A percentile compares a stretch with the other conserved stretches of the same genome.
phyloP scores from a whole-genome alignment of 2,113 vertebrate species.

The Ciconia maguari region DNA sequence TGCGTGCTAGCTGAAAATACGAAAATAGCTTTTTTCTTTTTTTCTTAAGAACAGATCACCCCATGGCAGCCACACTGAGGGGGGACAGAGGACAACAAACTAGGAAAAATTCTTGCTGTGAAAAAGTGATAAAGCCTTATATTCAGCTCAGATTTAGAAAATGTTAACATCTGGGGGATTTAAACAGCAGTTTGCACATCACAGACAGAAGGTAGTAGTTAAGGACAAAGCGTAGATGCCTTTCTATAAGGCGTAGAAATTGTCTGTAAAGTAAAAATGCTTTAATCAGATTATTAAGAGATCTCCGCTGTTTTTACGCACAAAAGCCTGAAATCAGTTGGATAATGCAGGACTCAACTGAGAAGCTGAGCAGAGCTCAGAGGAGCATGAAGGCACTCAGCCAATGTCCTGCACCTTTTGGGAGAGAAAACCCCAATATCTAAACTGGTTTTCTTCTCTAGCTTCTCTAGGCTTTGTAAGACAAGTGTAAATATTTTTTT shows the following conservation, averaged over 20 bases:
- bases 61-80: not conserved
- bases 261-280: not conserved
- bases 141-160: not conserved
- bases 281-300: not conserved
- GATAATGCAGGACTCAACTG: not conserved
- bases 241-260: not conserved
- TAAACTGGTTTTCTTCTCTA: not conserved
- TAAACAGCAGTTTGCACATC: not conserved
- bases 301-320: not conserved
- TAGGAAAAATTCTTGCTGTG: not conserved
- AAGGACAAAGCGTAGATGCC: not conserved
- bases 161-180: not conserved
- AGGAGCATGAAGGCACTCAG: not conserved
- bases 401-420: not conserved
- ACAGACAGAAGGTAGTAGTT: not conserved
- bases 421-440: not conserved
- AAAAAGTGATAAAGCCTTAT: not conserved
- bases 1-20: not conserved
- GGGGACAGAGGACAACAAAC: not conserved
- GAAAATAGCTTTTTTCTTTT: not conserved
- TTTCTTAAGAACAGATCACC: not conserved
- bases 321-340: not conserved
- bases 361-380: not conserved
- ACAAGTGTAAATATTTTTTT: not conserved
- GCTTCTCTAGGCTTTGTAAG: not conserved